Conservation (phyloP, 2,888 invertebrate genomes). For the Spatulosminthurus flaviceps region DNA sequence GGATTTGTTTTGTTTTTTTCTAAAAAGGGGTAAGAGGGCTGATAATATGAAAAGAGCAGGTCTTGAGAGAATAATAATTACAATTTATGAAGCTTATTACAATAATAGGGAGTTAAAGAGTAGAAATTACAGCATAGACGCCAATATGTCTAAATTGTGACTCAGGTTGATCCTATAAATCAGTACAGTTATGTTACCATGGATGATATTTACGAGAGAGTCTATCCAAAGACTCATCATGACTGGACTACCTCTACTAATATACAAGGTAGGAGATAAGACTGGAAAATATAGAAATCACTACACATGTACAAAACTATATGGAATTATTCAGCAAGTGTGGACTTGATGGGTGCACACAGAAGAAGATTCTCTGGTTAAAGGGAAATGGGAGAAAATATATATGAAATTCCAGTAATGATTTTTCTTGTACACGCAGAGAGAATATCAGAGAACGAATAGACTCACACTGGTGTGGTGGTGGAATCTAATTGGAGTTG, state of each 20-base stretch:
- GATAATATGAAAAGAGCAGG: no score
- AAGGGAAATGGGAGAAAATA: background rate
- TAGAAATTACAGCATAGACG: constrained; percentile 12
- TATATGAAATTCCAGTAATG: constrained; percentile 25
- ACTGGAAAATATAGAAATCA: no score
- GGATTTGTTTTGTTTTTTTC: no score
- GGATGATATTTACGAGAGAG: background rate
- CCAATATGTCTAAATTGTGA: constrained; percentile 14
- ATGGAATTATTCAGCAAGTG: constrained; percentile 1
- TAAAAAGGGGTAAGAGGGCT: background rate
- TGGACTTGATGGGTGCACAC: background rate
- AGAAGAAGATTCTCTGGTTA: background rate
- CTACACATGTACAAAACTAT: background rate
- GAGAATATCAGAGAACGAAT: constrained; percentile 25
- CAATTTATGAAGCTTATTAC: constrained; percentile 18
- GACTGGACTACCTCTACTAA: background rate
- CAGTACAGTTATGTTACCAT: constrained; percentile 1
- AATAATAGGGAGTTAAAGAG: constrained; percentile 9
- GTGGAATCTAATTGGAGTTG: constrained; percentile 53
- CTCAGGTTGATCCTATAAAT: background rate
- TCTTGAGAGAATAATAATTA: background rate
- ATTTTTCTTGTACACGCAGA: constrained; percentile 30
- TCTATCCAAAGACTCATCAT: no score
- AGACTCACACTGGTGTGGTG: constrained; percentile 31
- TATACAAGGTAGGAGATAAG: no score